These are phyloP conservation scores for Xenopus borealis DNA, from an alignment of 2,113 vertebrate species.

Conservation along the genomic window DNA sequence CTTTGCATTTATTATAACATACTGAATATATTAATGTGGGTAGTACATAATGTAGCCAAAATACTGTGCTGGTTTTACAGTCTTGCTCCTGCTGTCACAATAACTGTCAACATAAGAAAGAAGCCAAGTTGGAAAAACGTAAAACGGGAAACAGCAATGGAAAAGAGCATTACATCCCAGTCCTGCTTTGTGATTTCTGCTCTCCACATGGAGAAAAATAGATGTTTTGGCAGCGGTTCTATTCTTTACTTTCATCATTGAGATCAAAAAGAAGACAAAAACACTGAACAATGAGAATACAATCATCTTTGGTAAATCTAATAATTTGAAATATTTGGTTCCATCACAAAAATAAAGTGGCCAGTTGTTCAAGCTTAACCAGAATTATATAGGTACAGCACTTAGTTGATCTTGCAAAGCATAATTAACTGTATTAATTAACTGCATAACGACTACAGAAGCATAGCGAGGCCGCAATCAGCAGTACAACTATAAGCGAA, in stretches of 20 bases:
- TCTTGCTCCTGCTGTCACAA: not conserved
- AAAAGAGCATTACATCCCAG: not conserved
- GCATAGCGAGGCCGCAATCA: too few relatives aligned
- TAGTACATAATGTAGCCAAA: not conserved
- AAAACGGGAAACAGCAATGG: not conserved
- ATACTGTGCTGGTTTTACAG: conserved; percentile 13
- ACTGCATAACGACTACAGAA: not conserved
- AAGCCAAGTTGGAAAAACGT: not conserved
- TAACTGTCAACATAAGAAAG: not conserved
- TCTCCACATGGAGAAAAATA: not conserved
- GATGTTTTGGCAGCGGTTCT: too few relatives aligned
- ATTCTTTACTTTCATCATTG: too few relatives aligned
- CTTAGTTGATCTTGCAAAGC: conserved; percentile 12
- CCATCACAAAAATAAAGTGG: conserved; percentile 20
- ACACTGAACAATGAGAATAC: conserved; percentile 12
- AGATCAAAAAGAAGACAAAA: not conserved
- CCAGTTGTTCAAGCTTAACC: conserved; percentile 18
- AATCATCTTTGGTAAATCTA: conserved; percentile 38
- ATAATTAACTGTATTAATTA: conserved; percentile 4
- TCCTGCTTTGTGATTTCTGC: not conserved
- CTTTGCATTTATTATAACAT: conserved; percentile 13
- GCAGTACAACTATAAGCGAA: too few relatives aligned
- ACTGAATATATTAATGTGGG: not conserved
- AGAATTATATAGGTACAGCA: conserved; percentile 10
- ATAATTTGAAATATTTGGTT: conserved; percentile 25